Conservation (phyloP, 2,113 vertebrate genomes). For the Puffinus mauretanicus region DNA sequence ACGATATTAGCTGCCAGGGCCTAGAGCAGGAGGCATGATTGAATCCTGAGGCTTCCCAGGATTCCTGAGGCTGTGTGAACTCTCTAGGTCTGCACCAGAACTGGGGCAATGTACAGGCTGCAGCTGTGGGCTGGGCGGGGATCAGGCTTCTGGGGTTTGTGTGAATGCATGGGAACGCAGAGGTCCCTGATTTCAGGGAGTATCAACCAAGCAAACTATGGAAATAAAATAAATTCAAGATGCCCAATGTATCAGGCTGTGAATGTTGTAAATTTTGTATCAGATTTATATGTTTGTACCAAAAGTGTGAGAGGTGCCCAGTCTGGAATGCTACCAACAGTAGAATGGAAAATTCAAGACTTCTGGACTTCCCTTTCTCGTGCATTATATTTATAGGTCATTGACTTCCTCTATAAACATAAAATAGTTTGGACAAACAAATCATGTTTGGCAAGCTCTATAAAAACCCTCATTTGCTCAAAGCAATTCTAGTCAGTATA, state of each 20-base stretch:
- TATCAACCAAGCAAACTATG: neutral
- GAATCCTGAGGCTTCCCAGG: neutral
- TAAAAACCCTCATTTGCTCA: neutral
- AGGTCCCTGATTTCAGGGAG: neutral
- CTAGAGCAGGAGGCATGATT: neutral
- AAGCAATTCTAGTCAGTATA: neutral
- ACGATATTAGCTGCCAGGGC: neutral
- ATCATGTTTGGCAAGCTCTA: neutral
- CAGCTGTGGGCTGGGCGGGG: neutral
- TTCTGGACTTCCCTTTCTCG: neutral
- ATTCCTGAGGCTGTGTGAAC: neutral
- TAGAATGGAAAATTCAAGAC: neutral
- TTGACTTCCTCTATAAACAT: neutral
- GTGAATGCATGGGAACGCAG: fast-evolving
- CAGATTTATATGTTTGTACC: neutral
- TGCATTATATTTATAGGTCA: neutral
- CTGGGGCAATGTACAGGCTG: fast-evolving
- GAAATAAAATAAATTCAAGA: neutral
- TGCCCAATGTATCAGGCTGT: neutral
- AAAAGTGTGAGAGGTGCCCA: neutral
- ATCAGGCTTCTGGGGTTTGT: neutral
- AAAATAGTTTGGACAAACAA: neutral
- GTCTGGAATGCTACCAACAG: neutral
- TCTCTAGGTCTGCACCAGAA: neutral
- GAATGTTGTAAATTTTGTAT: neutral